Evolutionary conservation across 2,797 vertebrate genomes (phyloP), one percentile per base, ranked within the genome.

Genomic region (Pseudopleuronectes americanus): DNA sequence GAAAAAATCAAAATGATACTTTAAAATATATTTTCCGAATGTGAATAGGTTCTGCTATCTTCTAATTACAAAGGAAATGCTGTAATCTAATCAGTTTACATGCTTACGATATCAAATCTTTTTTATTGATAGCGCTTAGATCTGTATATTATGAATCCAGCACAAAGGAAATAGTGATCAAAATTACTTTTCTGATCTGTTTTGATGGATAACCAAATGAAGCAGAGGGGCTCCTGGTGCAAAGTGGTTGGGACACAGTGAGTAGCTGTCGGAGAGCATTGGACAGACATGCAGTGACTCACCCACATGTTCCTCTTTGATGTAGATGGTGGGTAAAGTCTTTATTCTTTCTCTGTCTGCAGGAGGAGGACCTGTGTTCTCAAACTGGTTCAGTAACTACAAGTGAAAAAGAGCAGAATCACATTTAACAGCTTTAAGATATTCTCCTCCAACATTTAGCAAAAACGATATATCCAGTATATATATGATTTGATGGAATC

Each of bases 311-410:
- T 98, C 97, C 87, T 97, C 95, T 52, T 96, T 93, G 70, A 99
- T 96, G 47, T 95, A 94, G 80, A 98, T 71, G 0, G 96, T 97
- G 58, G 98, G 98, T 76, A 99, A 96, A 87, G 93, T 95, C 88
- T 97, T 97, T 79, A 99, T 99, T 87, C 95, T 95, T 69, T 99
- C 97, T 85, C 95, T 95, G 89, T 99, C 97, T 49, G 98, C 98
- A 49, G 97, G 98, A 6, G 97, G 98, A 0, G 98, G 98, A 58
- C 98, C 98, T 0, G 97, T 97, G 91, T 98, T 99, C 92, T 99
- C 98, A 95, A 99, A 99, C 89, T 98, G 98, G 92, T 98, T 99
- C 92, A 99, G 94, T 86, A 99, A 94, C 98, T 99, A 59, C 17
- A 84, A 60, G 22, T 38, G 6, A 74, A 62, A 77, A 51, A 48